Conservation (phyloP, 1,140 invertebrate species). For the Lineus longissimus region DNA sequence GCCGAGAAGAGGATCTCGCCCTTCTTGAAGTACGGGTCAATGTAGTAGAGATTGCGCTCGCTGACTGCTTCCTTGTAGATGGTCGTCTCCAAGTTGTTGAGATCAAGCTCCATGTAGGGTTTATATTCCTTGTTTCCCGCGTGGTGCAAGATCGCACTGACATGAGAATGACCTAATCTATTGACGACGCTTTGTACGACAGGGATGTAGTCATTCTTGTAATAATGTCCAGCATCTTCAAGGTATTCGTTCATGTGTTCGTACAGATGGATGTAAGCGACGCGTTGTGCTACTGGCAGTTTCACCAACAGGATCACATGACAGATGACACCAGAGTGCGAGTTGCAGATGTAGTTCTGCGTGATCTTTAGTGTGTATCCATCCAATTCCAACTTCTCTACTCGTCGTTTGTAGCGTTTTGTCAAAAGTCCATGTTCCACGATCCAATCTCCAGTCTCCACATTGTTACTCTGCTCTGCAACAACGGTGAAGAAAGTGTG, state of each 20-base stretch:
- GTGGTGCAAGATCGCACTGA: not conserved
- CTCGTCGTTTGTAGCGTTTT: not conserved
- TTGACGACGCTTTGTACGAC: not conserved
- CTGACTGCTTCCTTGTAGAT: conserved; percentile 1
- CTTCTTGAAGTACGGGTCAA: not conserved
- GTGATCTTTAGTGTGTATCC: not conserved
- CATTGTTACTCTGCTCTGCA: not conserved
- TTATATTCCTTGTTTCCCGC: not conserved
- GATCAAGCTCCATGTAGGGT: not conserved
- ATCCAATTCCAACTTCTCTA: not conserved
- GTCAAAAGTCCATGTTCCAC: not conserved
- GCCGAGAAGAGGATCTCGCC: not conserved
- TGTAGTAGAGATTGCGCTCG: not conserved
- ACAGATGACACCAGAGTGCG: not conserved
- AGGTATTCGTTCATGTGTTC: conserved; percentile 1
- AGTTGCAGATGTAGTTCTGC: conserved; percentile 5
- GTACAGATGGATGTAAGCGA: not conserved
- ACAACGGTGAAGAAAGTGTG: not conserved
- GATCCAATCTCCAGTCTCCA: not conserved
- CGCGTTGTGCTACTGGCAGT: not conserved
- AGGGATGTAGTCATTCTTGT: not conserved
- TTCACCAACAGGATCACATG: not conserved
- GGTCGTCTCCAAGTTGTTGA: not conserved
- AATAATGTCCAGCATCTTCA: not conserved
- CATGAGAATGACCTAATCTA: not conserved